A percentile compares a stretch with the other conserved stretches of the same genome.
Evolutionary conservation across 2,113 vertebrate species (phyloP).

Genomic region (Oxygymnocypris stewartii): DNA sequence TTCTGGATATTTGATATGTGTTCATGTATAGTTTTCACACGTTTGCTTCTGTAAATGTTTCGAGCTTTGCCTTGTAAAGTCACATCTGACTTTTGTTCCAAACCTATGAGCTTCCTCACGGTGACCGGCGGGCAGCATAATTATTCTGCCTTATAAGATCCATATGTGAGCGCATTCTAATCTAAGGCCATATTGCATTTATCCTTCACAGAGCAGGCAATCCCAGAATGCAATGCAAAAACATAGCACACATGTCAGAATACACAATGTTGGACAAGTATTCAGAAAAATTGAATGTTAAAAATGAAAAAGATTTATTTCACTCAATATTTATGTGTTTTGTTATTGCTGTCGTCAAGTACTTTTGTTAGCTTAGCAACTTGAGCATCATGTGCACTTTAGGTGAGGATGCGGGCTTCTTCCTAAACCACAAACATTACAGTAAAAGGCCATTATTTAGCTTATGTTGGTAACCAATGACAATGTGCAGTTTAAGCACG

Average conservation of each 20-base stretch:
- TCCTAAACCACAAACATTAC: background rate
- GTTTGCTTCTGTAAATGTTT: background rate
- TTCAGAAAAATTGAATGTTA: background rate
- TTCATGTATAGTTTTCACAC: background rate
- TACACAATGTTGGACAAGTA: background rate
- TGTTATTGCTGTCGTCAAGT: background rate
- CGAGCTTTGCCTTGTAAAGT: too few species aligned
- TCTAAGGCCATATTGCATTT: background rate
- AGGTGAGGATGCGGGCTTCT: background rate
- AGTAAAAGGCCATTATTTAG: too few species aligned
- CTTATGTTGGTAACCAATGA: background rate
- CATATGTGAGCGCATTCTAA: background rate
- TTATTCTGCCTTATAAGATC: slow-evolving; percentile 17
- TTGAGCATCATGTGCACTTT: too few species aligned
- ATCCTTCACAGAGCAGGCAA: background rate
- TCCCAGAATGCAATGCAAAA: background rate
- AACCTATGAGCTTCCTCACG: background rate
- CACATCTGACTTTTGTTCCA: background rate
- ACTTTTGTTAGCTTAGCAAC: background rate
- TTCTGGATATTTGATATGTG: too few species aligned
- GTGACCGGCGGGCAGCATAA: background rate
- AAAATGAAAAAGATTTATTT: background rate
- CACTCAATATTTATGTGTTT: background rate
- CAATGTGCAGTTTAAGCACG: background rate
- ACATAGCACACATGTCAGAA: background rate